Base-by-base conservation (phyloP, 2,888 invertebrate species). In the Ophraella communa region DNA sequence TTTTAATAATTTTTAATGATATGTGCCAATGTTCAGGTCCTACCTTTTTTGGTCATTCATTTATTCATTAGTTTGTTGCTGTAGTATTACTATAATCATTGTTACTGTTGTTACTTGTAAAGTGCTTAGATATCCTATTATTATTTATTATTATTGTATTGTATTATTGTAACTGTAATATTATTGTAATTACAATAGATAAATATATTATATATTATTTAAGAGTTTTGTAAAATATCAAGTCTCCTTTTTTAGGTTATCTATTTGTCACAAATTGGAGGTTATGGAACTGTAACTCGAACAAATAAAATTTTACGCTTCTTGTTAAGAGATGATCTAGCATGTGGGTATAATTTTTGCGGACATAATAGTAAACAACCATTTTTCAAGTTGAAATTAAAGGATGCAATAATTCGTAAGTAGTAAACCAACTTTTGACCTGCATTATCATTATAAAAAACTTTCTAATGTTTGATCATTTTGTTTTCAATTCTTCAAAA, bases 261-360 rank as follows among this genome's bases (percentile, higher is more conserved):
- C 11, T 20, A 45, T 45, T 18, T 45, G 45, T 45, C 45, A 45
- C 45, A 18, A 45, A 11, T 45, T 45, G 45, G 45, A 8, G 45
- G 45, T 45, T 4, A 45, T 20, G 45, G 45, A 45, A 21, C 21
- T 44, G 18, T 18, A 20, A 45, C 18, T n/a, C 20, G 21, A 47
- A 47, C 47, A 21, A 47, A 47, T 47, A 47, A 47, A 47, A 47
- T 47, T 47, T 47, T 20, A 47, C 47, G 47, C 23, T 47, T 47
- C 47, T 47, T 47, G 47, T 47, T 47, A 47, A 20, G 23, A 47
- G 47, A 47, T 24, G 20, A 10, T 47, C 24, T 47, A 47, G 47
- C 47, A 47, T 4, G 47, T 23, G 24, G 23, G 5, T 47, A 23
- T 47, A 47, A 47, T 14, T 47, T 47, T 47, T 47, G 47, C 8